Conservation (phyloP, 1,140 invertebrate species). For the Ditylenchus dipsaci region DNA sequence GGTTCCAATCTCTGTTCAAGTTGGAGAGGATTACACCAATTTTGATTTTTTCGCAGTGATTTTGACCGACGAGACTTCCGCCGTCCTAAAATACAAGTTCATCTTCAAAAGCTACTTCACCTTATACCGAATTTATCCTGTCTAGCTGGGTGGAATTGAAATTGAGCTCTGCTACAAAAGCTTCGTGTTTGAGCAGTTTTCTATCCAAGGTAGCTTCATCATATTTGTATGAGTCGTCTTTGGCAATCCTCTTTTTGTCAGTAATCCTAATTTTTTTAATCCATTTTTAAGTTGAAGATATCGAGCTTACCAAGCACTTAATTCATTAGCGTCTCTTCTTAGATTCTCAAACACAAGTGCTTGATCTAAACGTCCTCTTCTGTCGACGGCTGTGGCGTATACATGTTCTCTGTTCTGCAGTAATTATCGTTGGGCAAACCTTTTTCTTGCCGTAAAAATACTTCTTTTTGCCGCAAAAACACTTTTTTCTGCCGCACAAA, state of each 20-base stretch:
- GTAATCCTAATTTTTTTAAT: constrained; percentile 62
- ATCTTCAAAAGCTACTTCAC: constrained; percentile 29
- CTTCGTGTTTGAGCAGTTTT: constrained; percentile 93
- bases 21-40: constrained; percentile 68
- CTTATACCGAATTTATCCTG: constrained; percentile 59
- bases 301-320: constrained; percentile 69
- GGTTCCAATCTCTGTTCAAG: constrained; percentile 72
- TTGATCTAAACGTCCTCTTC: constrained; percentile 71
- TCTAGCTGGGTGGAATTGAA: constrained; percentile 82
- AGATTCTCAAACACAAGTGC: constrained; percentile 79
- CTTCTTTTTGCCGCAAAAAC: too few species aligned
- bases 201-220: constrained; percentile 77
- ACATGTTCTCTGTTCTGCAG: constrained; percentile 59
- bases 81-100: constrained; percentile 61
- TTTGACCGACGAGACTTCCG: constrained; percentile 68
- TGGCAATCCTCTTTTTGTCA: constrained; percentile 79
- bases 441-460: too few species aligned
- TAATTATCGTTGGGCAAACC: too few species aligned
- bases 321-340: constrained; percentile 78
- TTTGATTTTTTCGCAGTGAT: constrained; percentile 69
- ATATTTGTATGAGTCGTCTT: constrained; percentile 15
- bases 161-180: constrained; percentile 86
- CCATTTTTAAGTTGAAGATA: too few species aligned
- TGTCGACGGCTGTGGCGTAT: constrained; percentile 70
- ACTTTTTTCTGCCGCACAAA: too few species aligned